Base-by-base conservation (phyloP, 2,113 vertebrate genomes). In the Grus americana region DNA sequence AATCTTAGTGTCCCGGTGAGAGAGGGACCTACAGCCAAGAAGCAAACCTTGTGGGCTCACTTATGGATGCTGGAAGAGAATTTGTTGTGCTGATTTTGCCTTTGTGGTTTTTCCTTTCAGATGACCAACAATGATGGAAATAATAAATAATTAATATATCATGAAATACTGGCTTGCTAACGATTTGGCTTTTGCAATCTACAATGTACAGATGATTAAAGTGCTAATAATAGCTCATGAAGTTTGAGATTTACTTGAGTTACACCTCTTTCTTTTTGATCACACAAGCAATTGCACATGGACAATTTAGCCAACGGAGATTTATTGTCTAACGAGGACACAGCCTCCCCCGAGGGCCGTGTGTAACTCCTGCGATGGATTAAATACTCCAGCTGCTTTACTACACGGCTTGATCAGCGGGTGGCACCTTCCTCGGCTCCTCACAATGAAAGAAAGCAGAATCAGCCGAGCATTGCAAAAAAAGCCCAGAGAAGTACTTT, bases 341-440 rank as follows among this genome's bases (percentile, higher is more conserved):
- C 32, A 44, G 54, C 63, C 58, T 32, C 7, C 16, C 46, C 7
- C 1, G 1, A 36, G 36, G 66, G 46, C 58, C 0, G 0, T 5
- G 21, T 1, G 3, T 10, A 19, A 44, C 44, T 54, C 63, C 55
- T 32, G 38, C 0, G 13, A 40, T 1, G 4, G 10, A 3, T 49
- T 17, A 13, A 54, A 18, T 14, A 2, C 23, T 42, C 20, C 47
- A 6, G 40, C n/a, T n/a, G 4, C 11, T 49, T 13, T 15, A 8
- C 46, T 55, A 5, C 72, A 54, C 58, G 6, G 23, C 16, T 8
- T 52, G 47, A 19, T 3, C 63, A 34, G 32, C 4, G 7, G 7
- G 18, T 13, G 12, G 21, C 70, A 15, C 55, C 40, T 27, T 42
- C 55, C 23, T 3, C 3, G 0, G 5, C 10, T 10, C 84, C 65